Evolutionary conservation across 1,140 invertebrate genomes (phyloP).

Genomic region (Listronotus oregonensis): DNA sequence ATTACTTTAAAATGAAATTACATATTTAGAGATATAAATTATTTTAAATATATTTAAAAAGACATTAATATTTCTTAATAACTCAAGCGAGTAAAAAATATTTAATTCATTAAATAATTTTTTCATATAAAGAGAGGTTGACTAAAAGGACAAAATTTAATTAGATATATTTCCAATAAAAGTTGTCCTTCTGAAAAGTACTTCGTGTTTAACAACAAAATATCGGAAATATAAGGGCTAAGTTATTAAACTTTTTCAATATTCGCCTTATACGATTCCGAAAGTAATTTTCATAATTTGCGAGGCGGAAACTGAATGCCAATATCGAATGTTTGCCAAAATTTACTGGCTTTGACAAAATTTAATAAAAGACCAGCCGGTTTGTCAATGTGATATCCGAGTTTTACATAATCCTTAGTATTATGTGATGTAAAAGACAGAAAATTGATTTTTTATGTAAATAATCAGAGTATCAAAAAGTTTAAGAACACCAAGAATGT

Average conservation of each 20-base stretch:
- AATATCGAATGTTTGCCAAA: constrained; percentile 17
- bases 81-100: too few species aligned
- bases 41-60: too few species aligned
- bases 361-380: constrained; percentile 32
- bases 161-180: constrained; percentile 8
- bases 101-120: too few species aligned
- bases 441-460: constrained; percentile 24
- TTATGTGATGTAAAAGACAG: constrained; percentile 25
- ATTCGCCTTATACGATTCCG: constrained; percentile 20
- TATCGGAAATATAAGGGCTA: constrained; percentile 16
- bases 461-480: neutral
- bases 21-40: too few species aligned
- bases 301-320: constrained; percentile 15
- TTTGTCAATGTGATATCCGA: constrained; percentile 23
- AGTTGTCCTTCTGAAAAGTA: constrained; percentile 9
- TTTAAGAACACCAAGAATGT: neutral
- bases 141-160: too few species aligned
- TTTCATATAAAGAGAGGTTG: too few species aligned
- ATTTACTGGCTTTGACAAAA: constrained; percentile 28
- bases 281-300: constrained; percentile 26
- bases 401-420: constrained; percentile 23
- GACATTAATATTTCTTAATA: too few species aligned
- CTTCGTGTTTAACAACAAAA: constrained; percentile 26
- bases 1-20: too few species aligned
- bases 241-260: constrained; percentile 34